These are phyloP conservation scores for Xyliphius kryptos DNA, from an alignment of 2,113 vertebrate species.

Conservation along the genomic window DNA sequence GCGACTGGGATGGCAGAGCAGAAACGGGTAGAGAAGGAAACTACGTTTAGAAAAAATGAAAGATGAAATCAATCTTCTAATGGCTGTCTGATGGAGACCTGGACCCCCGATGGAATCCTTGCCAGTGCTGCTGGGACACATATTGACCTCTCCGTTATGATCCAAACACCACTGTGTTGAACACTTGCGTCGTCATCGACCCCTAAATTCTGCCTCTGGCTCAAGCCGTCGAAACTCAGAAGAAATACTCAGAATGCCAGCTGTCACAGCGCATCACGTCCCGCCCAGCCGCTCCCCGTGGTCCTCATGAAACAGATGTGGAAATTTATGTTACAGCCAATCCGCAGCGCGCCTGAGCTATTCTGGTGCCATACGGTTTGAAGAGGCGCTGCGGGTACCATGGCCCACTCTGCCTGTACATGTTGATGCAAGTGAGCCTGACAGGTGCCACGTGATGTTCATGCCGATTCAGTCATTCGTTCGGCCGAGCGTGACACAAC, in stretches of 20 bases:
- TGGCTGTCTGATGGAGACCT: background rate
- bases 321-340: slow-evolving; percentile 22
- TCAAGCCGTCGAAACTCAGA: slow-evolving; percentile 21
- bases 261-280: slow-evolving; percentile 26
- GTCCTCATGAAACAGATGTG: slow-evolving; percentile 24
- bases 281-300: slow-evolving; percentile 2
- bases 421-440: slow-evolving; percentile 25
- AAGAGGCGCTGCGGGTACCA: slow-evolving; percentile 7
- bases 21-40: slow-evolving; percentile 2
- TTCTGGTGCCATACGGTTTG: slow-evolving; percentile 17
- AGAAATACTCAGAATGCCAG: slow-evolving; percentile 30
- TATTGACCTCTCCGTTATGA: slow-evolving; percentile 1
- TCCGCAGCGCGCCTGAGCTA: slow-evolving; percentile 8
- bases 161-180: slow-evolving; percentile 14
- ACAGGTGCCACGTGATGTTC: slow-evolving; percentile 29
- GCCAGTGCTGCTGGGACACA: slow-evolving; percentile 1
- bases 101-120: slow-evolving; percentile 1
- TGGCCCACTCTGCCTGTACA: background rate
- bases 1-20: too few species aligned
- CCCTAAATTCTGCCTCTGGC: slow-evolving; percentile 20
- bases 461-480: slow-evolving; percentile 21
- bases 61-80: slow-evolving; percentile 7
- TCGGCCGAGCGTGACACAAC: slow-evolving; percentile 4
- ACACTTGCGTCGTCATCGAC: background rate
- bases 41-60: slow-evolving; percentile 1